Base-by-base conservation (phyloP, 2,113 vertebrate species). In the Carlito syrichta region DNA sequence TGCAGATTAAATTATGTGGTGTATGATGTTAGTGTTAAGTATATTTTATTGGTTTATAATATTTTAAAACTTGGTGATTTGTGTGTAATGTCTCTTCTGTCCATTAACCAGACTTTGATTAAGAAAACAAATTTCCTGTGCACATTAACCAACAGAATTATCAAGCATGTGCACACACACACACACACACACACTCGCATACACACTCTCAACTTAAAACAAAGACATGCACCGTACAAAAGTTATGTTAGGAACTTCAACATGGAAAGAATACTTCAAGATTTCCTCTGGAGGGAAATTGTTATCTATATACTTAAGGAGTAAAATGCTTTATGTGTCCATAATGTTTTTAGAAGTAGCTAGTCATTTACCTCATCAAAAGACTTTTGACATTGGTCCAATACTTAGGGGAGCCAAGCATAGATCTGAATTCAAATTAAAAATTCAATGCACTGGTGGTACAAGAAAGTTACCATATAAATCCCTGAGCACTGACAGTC, bases 51-150 rank as follows among this genome's bases (percentile, higher is more conserved):
- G 76, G 63, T 85, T 93, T 95, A 89, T 76, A 94, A 66, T 76
- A 96, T 96, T 95, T 97, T 94, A 91, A 97, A 96, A 89, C 48
- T 93, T 58, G 69, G 11, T 79, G 27, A 91, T 94, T 93, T 86
- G 74, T 97, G 54, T 68, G 3, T 89, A 81, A 95, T 93, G 22
- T 71, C 74, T 93, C 40, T 97, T 93, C 52, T 89, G 69, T 66
- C 95, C 89, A 96, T 86, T 94, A 95, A 78, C 50, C 35, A 96
- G 85, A 66, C 45, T 97, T 82, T 96, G 79, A 95, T 86, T 96
- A 97, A 86, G 68, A 97, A 16, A 45, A 30, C 1, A 95, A 79
- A 89, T 91, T 96, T 97, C 68, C 69, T 89, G 43, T 83, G 48
- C 23, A 71, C 50, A 96, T 89, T 93, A 93, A 78, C 69, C 56